Percentiles rank a stretch among this genome's conserved stretches.
Conservation (phyloP, 2,797 vertebrate species). For the Sebastes vulpes region DNA sequence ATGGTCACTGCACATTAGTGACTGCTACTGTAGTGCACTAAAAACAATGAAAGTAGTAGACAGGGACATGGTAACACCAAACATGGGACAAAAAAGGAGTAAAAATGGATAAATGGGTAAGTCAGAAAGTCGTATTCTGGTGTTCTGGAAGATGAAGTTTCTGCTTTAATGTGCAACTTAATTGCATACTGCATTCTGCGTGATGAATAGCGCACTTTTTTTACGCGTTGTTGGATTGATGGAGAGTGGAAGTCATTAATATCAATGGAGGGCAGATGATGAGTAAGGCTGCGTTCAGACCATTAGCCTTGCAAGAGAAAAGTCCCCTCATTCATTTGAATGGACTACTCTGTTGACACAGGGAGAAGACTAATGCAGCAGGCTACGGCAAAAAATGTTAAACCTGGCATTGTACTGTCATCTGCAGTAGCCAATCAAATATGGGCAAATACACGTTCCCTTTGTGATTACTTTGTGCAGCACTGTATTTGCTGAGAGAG, state of each 20-base stretch:
- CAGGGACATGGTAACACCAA: neutral
- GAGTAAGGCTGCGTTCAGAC: neutral
- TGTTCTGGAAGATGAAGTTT: neutral
- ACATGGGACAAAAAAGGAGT: neutral
- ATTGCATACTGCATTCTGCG: neutral
- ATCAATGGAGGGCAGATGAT: neutral
- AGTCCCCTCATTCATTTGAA: neutral
- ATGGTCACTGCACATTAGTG: neutral
- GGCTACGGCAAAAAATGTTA: neutral
- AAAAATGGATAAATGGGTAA: neutral
- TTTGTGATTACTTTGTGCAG: neutral
- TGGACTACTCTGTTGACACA: neutral
- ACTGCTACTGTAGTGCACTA: neutral
- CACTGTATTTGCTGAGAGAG: neutral
- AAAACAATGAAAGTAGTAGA: neutral
- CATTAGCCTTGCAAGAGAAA: conserved; percentile 1
- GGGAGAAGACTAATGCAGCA: neutral
- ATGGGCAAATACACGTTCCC: neutral
- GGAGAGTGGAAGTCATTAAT: neutral
- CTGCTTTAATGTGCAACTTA: neutral
- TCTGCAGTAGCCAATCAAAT: neutral
- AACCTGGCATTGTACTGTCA: neutral
- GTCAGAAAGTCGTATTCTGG: neutral
- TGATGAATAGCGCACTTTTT: neutral
- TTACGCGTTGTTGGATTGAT: neutral